phyloP scores from a whole-genome alignment of 2,797 vertebrate species.

The Arctocebus calabarensis region DNA sequence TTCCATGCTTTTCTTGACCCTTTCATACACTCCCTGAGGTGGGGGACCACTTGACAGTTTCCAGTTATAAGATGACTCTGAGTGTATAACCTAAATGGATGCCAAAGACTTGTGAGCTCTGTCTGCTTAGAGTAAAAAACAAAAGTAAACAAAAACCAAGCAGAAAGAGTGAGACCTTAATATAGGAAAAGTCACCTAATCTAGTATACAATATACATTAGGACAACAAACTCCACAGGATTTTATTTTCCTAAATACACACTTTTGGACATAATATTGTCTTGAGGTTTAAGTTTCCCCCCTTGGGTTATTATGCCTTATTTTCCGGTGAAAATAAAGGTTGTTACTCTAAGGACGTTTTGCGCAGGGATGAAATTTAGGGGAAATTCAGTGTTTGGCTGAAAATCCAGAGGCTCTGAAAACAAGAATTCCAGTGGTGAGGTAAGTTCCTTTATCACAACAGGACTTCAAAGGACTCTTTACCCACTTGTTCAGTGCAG shows the following conservation, averaged over 20 bases:
- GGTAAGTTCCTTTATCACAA: conserved; percentile 26
- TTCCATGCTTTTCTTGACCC: conserved; percentile 45
- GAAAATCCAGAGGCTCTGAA: conserved; percentile 64
- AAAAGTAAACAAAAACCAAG: conserved; percentile 25
- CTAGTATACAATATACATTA: conserved; percentile 76
- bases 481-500: conserved; percentile 64
- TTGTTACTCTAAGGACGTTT: conserved; percentile 33
- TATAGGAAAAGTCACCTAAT: conserved; percentile 74
- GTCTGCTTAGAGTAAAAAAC: conserved; percentile 70
- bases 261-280: conserved; percentile 74
- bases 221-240: conserved; percentile 80
- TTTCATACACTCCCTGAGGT: background rate
- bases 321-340: conserved; percentile 70
- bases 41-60: conserved; percentile 82
- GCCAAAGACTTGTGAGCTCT: conserved; percentile 90
- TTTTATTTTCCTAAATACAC: conserved; percentile 79
- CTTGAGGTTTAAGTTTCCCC: conserved; percentile 65
- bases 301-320: conserved; percentile 25
- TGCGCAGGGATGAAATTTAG: conserved; percentile 46
- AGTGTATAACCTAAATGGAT: conserved; percentile 84
- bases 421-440: conserved; percentile 64
- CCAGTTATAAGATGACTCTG: conserved; percentile 88
- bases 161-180: conserved; percentile 39
- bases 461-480: conserved; percentile 17
- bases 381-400: conserved; percentile 71